Evolutionary conservation across 2,888 invertebrate species (phyloP), one percentile per base, ranked within the genome.

Genomic region (Osmoderma eremita): DNA sequence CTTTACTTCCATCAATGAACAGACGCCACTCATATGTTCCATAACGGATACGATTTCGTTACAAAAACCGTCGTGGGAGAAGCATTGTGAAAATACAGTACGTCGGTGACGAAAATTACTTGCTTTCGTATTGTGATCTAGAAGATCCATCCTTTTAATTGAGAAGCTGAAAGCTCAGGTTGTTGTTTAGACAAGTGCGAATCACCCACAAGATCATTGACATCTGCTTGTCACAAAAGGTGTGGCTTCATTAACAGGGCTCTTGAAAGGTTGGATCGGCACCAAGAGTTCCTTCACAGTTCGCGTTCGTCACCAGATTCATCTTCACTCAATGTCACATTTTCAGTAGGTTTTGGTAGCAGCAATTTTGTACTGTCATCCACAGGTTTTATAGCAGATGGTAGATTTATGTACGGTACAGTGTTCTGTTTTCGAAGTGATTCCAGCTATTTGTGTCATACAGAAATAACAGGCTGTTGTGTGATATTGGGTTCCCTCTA

Each of bases 241-340:
- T 24, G 24, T 24, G 24, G 5, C 5, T 24, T 5, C 24, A 4
- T 24, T 8, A 10, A 48, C 18, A 10, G 3, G 17, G 10, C 3
- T 17, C 10, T 15, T 48, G 10, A 48, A 48, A 5, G 4, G 3
- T 48, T 17, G 17, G 48, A 10, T 48, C 48, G 48, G 17, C 17
- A 15, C 15, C 48, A 48, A 17, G 15, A 17, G 15, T 48, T n/a
- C n/a, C n/a, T n/a, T n/a, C n/a, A n/a, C n/a, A n/a, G n/a, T n/a
- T n/a, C n/a, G n/a, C 3, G 48, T 17, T 48, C 10, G 17, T 48
- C 17, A 48, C 13, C 17, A 48, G 48, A 48, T 15, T 48, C 48
- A 48, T 48, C 48, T 48, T 17, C 15, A 48, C 48, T 48, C 48
- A 48, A 48, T 17, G 48, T 48, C 48, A 48, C 48, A 48, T 48